Evolutionary conservation across 1,140 invertebrate genomes (phyloP).

Genomic region (Zaprionus nigranus): DNA sequence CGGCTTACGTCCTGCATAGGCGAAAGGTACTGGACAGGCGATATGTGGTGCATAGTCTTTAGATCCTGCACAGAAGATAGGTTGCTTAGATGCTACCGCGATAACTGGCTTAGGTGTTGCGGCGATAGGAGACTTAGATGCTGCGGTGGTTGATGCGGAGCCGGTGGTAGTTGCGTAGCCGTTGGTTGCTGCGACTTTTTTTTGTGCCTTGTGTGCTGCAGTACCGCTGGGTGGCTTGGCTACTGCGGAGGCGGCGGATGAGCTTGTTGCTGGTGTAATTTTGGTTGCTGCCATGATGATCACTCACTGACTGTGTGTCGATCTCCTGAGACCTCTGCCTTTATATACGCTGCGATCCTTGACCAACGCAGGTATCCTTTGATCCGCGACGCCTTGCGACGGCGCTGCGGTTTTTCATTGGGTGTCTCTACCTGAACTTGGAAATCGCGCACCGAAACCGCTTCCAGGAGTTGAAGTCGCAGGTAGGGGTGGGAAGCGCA

Average conservation of each 20-base stretch:
- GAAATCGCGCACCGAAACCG: not conserved
- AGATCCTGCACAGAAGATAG: too few species aligned
- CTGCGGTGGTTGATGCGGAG: too few species aligned
- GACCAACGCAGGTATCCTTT: conserved; percentile 11
- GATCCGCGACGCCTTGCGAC: not conserved
- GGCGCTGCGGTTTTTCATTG: conserved; percentile 44
- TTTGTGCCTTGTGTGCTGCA: too few species aligned
- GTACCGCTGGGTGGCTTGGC: too few species aligned
- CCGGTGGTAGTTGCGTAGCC: too few species aligned
- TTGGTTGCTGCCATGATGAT: conserved; percentile 52
- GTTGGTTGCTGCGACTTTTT: too few species aligned
- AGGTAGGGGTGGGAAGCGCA: conserved; percentile 11
- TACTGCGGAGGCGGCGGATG: not conserved
- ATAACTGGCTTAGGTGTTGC: too few species aligned
- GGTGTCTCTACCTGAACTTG: conserved; percentile 37
- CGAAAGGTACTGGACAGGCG: too few species aligned
- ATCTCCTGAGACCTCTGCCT: not conserved
- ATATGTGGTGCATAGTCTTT: too few species aligned
- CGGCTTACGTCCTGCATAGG: too few species aligned
- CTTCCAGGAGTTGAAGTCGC: not conserved
- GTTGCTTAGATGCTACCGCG: too few species aligned
- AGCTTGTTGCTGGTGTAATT: not conserved
- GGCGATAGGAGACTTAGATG: too few species aligned
- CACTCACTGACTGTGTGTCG: conserved; percentile 40
- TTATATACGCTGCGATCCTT: conserved; percentile 33